Base-by-base conservation (phyloP, 2,888 invertebrate species). In the Panzeria rudis region DNA sequence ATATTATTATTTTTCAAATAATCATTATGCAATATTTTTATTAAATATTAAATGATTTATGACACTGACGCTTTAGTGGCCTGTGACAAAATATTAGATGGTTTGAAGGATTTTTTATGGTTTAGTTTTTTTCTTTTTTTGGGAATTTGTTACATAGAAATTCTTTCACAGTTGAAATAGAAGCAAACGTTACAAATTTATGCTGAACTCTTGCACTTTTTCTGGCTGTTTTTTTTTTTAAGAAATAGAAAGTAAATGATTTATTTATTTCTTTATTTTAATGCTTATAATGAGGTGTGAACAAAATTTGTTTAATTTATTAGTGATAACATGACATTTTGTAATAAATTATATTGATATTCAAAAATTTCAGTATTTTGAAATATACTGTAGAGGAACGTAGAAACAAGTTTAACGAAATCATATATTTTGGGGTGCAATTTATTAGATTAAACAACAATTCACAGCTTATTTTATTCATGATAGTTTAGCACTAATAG, bases 11-110 rank as follows among this genome's bases (percentile, higher is more conserved):
- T 66, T 9, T 13, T 68, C n/a, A 44, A 25, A 29, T 38, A 38
- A 62, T 23, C 20, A 38, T 20, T 38, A 25, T 54, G 20, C 38
- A 54, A n/a, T 23, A 23, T 29, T 32, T 61, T 17, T 54, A 66
- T 61, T 61, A 62, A 3, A 50, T 68, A 59, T 61, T 15, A 56
- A 50, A 64, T 71, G 64, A 79, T 79, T 79, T 79, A 79, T 56
- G 15, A 54, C 44, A 44, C 15, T 29, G 61, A 72, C 54, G 52
- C 52, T 56, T 56, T 47, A 54, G 47, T 64, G 56, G 61, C 35
- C 72, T 64, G 35, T 62, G 47, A 44, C 62, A 71, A n/a, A 56
- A 6, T 76, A 54, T 20, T 50, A 13, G 20, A 23, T n/a, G 38
- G 15, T 35, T 35, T 20, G 13, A 50, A 54, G 7, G 52, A 5